These are phyloP conservation scores for Leptoclinus maculatus DNA, from an alignment of 2,797 vertebrate genomes.

Conservation along the genomic window DNA sequence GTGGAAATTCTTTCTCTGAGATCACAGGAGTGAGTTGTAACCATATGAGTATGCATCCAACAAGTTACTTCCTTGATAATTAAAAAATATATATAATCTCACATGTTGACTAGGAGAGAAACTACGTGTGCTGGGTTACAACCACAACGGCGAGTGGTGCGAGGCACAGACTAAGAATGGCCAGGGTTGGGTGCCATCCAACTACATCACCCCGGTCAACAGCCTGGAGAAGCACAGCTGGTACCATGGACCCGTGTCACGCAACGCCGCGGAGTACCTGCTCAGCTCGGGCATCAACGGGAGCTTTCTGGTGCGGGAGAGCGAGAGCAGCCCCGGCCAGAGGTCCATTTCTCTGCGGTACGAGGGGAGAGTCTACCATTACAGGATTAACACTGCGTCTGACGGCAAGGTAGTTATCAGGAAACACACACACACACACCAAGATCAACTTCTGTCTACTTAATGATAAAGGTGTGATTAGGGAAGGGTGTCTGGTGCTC, in stretches of 20 bases:
- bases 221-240: constrained; percentile 99
- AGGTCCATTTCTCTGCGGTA: constrained; percentile 96
- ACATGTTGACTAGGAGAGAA: constrained; percentile 88
- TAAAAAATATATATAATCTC: not conserved
- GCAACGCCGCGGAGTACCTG: constrained; percentile 96
- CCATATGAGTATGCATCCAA: not conserved
- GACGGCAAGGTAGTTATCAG: constrained; percentile 91
- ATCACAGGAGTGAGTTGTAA: constrained; percentile 14
- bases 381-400: constrained; percentile 97
- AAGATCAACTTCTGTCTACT: not conserved
- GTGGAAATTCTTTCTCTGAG: constrained; percentile 7
- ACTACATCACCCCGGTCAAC: constrained; percentile 98
- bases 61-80: not conserved
- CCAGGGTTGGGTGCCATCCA: constrained; percentile 99
- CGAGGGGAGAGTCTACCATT: constrained; percentile 98
- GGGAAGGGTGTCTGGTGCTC: not conserved
- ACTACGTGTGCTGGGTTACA: constrained; percentile 96
- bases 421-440: not conserved
- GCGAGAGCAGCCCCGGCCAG: constrained; percentile 98
- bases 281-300: constrained; percentile 98
- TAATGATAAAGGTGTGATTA: not conserved
- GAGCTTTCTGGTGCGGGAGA: constrained; percentile 97
- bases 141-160: constrained; percentile 98
- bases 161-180: constrained; percentile 98
- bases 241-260: constrained; percentile 97